Percentiles rank a stretch among this genome's conserved stretches.
Conservation (phyloP, 2,113 vertebrate genomes). For the Ictidomys tridecemlineatus region DNA sequence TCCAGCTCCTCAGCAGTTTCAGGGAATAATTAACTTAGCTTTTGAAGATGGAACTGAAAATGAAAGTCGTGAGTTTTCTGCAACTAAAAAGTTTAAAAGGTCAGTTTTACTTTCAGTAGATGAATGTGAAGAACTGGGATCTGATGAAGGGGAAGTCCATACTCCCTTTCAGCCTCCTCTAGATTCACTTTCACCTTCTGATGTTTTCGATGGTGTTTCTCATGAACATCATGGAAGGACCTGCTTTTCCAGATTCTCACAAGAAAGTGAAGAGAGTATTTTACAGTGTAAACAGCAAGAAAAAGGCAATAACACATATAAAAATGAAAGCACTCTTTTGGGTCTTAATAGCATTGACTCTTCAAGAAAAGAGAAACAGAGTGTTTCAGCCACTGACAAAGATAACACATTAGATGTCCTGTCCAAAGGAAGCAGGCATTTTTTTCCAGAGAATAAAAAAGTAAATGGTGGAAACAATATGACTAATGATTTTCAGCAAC, state of each 20-base stretch:
- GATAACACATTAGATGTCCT: slow-evolving; percentile 56
- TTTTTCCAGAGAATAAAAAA: slow-evolving; percentile 76
- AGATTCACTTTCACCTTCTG: slow-evolving; percentile 87
- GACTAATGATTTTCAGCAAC: slow-evolving; percentile 77
- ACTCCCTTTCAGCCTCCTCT: slow-evolving; percentile 84
- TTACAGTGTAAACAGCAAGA: slow-evolving; percentile 74
- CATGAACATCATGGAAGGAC: slow-evolving; percentile 81
- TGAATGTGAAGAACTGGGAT: slow-evolving; percentile 97
- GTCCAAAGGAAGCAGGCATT: slow-evolving; percentile 55
- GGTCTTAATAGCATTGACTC: slow-evolving; percentile 57
- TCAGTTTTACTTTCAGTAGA: slow-evolving; percentile 97
- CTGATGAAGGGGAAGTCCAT: slow-evolving; percentile 92
- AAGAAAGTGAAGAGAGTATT: slow-evolving; percentile 80
- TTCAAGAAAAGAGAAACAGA: slow-evolving; percentile 70
- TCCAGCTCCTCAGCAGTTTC: slow-evolving; percentile 89
- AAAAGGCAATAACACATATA: slow-evolving; percentile 21
- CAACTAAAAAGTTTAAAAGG: slow-evolving; percentile 92
- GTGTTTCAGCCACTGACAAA: slow-evolving; percentile 71
- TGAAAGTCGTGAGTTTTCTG: slow-evolving; percentile 89
- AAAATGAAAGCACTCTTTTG: slow-evolving; percentile 72
- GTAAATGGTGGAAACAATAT: slow-evolving; percentile 65
- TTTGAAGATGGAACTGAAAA: slow-evolving; percentile 95
- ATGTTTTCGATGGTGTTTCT: slow-evolving; percentile 92
- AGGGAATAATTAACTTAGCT: slow-evolving; percentile 96
- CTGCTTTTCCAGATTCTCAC: slow-evolving; percentile 75